Percentiles rank a stretch among this genome's conserved stretches.
These are phyloP conservation scores for Apistogramma diplotaenia DNA, from an alignment of 2,113 vertebrate genomes.

Conservation along the genomic window DNA sequence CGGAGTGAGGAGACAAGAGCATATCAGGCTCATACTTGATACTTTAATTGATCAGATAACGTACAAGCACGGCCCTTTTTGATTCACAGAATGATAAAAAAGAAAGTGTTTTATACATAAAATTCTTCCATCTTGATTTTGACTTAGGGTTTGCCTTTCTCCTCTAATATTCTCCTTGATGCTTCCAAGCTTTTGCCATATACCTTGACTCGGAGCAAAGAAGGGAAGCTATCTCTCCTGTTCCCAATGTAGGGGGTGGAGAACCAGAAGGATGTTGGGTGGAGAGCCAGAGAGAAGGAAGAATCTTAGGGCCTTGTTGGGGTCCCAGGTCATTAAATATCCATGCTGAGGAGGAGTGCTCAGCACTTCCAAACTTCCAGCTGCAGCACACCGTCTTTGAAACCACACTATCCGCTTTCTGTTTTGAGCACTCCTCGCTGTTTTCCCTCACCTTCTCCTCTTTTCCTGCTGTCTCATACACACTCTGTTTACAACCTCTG, in stretches of 20 bases:
- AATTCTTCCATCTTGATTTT: conserved; percentile 3
- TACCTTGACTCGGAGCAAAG: conserved; percentile 47
- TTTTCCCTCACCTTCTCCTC: conserved; percentile 7
- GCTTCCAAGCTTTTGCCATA: conserved; percentile 38
- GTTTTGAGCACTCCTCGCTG: conserved; percentile 25
- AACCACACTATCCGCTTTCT: conserved; percentile 17
- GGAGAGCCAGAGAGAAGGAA: conserved; percentile 10
- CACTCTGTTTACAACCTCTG: conserved; percentile 28
- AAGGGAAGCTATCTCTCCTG: conserved; percentile 49
- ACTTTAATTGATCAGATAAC: conserved; percentile 1
- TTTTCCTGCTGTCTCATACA: conserved; percentile 13
- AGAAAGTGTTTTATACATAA: conserved; percentile 7
- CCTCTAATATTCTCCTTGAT: conserved; percentile 64
- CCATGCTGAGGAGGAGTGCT: conserved; percentile 64
- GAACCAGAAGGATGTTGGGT: conserved; percentile 53
- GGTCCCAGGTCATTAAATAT: conserved; percentile 74
- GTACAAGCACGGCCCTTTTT: neutral
- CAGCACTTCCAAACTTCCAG: conserved; percentile 56
- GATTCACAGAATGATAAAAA: neutral
- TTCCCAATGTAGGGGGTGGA: conserved; percentile 50
- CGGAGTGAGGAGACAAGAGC: neutral
- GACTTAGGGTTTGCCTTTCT: neutral
- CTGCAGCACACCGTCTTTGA: conserved; percentile 32
- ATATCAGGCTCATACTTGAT: neutral
- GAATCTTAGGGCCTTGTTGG: conserved; percentile 39